Conservation (phyloP, 1,140 invertebrate genomes). For the Meloidogyne chitwoodi region DNA sequence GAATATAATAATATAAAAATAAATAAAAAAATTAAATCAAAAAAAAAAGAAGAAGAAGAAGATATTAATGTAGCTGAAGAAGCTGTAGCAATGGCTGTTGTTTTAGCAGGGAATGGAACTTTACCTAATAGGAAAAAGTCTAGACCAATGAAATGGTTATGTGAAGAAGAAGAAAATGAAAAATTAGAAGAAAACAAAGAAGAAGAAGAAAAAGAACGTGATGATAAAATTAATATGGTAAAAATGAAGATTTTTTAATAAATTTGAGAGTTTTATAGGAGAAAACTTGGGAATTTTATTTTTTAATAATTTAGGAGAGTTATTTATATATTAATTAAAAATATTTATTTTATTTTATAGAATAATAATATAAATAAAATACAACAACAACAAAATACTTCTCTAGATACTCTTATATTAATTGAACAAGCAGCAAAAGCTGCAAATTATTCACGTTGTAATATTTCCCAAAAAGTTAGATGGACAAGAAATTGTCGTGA, state of each 20-base stretch:
- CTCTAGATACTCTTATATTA: conserved; percentile 2
- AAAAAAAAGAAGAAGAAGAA: background rate
- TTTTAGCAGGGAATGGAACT: conserved; percentile 1
- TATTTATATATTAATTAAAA: too few species aligned
- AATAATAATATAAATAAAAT: background rate
- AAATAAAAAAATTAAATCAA: background rate
- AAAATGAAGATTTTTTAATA: too few species aligned
- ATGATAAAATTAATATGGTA: background rate
- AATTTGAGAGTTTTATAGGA: too few species aligned
- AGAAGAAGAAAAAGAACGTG: background rate
- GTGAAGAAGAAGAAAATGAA: background rate
- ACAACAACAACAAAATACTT: background rate
- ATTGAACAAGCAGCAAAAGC: conserved; percentile 19
- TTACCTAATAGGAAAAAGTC: background rate
- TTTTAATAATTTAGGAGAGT: too few species aligned
- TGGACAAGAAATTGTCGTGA: background rate
- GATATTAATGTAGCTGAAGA: background rate
- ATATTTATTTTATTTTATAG: too few species aligned
- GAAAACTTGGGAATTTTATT: too few species aligned
- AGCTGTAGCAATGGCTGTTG: conserved; percentile 17
- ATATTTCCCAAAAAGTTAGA: background rate
- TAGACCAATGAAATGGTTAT: background rate
- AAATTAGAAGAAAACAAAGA: too few species aligned
- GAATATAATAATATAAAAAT: background rate
- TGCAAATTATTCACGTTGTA: conserved; percentile 8